Conservation (phyloP, 2,797 vertebrate species). For the Micropoecilia bifurca region DNA sequence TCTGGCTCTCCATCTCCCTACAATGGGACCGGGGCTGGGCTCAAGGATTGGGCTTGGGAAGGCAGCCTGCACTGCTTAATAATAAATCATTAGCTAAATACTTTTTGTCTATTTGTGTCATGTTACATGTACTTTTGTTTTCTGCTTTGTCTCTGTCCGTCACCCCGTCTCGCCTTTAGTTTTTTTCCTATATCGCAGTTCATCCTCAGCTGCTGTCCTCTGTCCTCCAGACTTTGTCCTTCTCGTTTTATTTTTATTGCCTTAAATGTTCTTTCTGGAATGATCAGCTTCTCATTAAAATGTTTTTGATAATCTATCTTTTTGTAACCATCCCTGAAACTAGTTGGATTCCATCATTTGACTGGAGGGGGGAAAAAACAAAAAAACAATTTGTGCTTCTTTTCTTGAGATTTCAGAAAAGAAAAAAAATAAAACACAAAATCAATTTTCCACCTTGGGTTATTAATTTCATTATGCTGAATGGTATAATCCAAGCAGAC, state of each 20-base stretch:
- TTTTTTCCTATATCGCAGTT: slow-evolving; percentile 37
- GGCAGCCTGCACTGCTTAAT: slow-evolving; percentile 82
- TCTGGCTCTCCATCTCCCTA: slow-evolving; percentile 81
- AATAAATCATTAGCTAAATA: slow-evolving; percentile 90
- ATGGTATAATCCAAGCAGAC: slow-evolving; percentile 31
- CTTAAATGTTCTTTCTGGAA: slow-evolving; percentile 7
- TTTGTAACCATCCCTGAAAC: slow-evolving; percentile 8
- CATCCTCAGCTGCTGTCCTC: slow-evolving; percentile 41
- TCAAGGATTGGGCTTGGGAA: slow-evolving; percentile 67
- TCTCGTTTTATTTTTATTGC: slow-evolving; percentile 18
- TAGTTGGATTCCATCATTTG: slow-evolving; percentile 16
- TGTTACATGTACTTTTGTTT: slow-evolving; percentile 86
- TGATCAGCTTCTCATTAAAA: slow-evolving; percentile 15
- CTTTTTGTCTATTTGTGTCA: slow-evolving; percentile 86
- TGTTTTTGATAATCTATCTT: slow-evolving; percentile 26
- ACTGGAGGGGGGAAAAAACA: slow-evolving; percentile 13
- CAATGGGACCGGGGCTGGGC: slow-evolving; percentile 78
- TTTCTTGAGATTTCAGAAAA: slow-evolving; percentile 11
- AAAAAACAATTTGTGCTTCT: background rate
- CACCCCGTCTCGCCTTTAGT: slow-evolving; percentile 23
- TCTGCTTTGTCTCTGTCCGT: slow-evolving; percentile 76
- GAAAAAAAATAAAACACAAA: background rate
- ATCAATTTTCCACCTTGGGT: slow-evolving; percentile 38
- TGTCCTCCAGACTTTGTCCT: slow-evolving; percentile 35
- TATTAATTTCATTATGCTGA: slow-evolving; percentile 39